A percentile compares a stretch with the other conserved stretches of the same genome.
Evolutionary conservation across 2,797 vertebrate genomes (phyloP).

Genomic region (Leptatherina wallacei): DNA sequence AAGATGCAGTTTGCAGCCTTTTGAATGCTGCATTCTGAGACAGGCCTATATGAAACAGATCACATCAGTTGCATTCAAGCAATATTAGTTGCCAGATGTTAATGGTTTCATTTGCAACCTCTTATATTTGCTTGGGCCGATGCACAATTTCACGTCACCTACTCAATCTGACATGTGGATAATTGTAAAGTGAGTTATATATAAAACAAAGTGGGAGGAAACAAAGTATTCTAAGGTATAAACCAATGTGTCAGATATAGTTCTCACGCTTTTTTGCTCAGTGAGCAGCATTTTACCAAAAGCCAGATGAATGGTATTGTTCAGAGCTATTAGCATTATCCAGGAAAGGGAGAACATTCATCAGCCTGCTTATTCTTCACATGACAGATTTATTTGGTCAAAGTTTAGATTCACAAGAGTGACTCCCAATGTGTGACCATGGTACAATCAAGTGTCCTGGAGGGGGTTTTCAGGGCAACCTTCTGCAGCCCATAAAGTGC

Average conservation of each 20-base stretch:
- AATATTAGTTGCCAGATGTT: conserved; percentile 8
- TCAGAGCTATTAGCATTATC: conserved; percentile 55
- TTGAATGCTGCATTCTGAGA: background rate
- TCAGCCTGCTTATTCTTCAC: conserved; percentile 63
- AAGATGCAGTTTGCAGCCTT: background rate
- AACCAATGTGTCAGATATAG: conserved; percentile 29
- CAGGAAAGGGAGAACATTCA: conserved; percentile 54
- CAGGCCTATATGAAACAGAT: background rate
- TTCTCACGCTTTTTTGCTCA: conserved; percentile 66
- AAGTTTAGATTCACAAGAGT: conserved; percentile 53
- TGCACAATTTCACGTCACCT: background rate
- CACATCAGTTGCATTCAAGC: background rate
- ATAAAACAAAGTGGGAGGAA: background rate
- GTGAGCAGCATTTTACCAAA: conserved; percentile 56
- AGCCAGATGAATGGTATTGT: conserved; percentile 63
- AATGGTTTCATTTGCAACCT: background rate
- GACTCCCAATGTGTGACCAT: conserved; percentile 37
- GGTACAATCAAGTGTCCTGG: background rate
- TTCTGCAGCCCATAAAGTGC: conserved; percentile 14
- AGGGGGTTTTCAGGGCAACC: background rate
- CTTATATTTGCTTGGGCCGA: background rate
- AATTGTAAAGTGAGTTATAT: background rate
- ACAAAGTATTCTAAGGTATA: background rate
- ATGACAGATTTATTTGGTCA: conserved; percentile 68
- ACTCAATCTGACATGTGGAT: background rate